Evolutionary conservation across 2,888 invertebrate species (phyloP).

Genomic region (Teleiodes luculella): DNA sequence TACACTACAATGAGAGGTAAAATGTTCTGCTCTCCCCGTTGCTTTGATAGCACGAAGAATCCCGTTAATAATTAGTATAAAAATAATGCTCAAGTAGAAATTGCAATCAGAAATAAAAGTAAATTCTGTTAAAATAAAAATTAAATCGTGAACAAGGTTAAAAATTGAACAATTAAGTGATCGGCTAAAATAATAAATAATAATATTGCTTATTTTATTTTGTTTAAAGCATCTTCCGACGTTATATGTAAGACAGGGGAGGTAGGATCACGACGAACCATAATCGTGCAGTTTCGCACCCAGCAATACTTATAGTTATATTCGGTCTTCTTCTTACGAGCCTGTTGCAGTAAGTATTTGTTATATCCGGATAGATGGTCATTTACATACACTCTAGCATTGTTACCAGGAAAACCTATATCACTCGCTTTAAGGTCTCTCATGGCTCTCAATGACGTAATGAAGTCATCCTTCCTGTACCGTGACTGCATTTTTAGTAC

Average conservation of each 20-base stretch:
- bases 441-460: background rate
- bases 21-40: no score
- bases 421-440: background rate
- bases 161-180: no score
- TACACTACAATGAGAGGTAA: no score
- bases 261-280: conserved; percentile 2
- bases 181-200: no score
- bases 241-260: background rate
- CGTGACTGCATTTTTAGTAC: background rate
- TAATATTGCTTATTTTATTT: background rate
- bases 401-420: background rate
- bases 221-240: background rate
- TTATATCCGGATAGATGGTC: conserved; percentile 1
- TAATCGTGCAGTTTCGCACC: conserved; percentile 8
- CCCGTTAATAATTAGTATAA: no score
- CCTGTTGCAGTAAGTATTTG: background rate
- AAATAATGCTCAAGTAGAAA: no score
- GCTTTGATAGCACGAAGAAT: no score
- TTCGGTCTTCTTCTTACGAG: background rate
- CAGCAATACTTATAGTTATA: background rate
- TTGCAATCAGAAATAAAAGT: no score
- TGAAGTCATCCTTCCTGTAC: conserved; percentile 5
- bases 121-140: no score
- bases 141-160: no score
- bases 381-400: background rate